Percentiles rank a stretch among this genome's conserved stretches.
phyloP scores from a whole-genome alignment of 2,888 invertebrate species.

The Alloplasta piceator region DNA sequence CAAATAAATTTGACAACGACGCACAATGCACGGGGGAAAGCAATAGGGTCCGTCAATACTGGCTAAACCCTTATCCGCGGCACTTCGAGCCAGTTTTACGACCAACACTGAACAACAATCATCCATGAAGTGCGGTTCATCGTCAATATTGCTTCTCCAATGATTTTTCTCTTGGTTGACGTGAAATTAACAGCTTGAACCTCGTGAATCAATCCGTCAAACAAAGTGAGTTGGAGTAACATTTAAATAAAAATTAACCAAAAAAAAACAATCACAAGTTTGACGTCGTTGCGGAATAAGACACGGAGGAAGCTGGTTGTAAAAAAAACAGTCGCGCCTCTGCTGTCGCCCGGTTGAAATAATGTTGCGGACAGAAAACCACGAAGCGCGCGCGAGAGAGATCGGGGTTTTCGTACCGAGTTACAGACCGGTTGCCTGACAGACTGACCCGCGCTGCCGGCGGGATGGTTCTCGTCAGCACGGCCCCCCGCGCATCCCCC shows the following conservation, averaged over 20 bases:
- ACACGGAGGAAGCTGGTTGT: conserved; percentile 69
- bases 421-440: conserved; percentile 82
- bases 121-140: too few species aligned
- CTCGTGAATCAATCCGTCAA: background rate
- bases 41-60: too few species aligned
- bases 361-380: conserved; percentile 80
- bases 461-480: conserved; percentile 80
- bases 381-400: conserved; percentile 56
- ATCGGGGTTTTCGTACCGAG: conserved; percentile 72
- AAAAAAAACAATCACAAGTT: conserved; percentile 49
- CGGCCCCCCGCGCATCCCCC: conserved; percentile 60
- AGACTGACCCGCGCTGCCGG: conserved; percentile 82
- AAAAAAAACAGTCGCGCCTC: conserved; percentile 52
- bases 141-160: too few species aligned
- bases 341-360: conserved; percentile 64
- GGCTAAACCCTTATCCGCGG: too few species aligned
- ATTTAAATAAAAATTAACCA: background rate
- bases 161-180: too few species aligned
- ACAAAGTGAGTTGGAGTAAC: background rate
- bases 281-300: conserved; percentile 56
- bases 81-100: too few species aligned
- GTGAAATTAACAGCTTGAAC: too few species aligned
- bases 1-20: conserved; percentile 1
- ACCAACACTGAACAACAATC: too few species aligned
- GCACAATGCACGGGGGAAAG: conserved; percentile 38